Evolutionary conservation across 1,140 invertebrate species (phyloP).

Genomic region (Hycleus phaleratus): DNA sequence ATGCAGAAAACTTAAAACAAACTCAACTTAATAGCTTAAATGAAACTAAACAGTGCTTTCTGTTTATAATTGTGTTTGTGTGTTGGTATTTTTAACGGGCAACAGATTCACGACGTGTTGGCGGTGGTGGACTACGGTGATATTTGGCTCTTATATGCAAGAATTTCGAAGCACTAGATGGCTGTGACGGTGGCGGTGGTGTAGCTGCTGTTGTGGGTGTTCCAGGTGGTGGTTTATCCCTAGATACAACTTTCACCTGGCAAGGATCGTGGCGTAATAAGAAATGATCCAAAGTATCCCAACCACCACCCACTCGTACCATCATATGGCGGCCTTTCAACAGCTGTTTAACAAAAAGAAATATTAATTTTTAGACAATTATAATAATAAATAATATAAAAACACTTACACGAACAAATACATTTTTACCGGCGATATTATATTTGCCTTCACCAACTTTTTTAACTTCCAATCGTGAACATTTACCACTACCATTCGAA

Average conservation of each 20-base stretch:
- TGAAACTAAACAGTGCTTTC: background rate
- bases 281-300: conserved; percentile 90
- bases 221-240: conserved; percentile 42
- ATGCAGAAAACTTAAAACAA: no score
- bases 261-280: conserved; percentile 83
- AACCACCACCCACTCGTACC: conserved; percentile 88
- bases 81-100: conserved; percentile 22
- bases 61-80: background rate
- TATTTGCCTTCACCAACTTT: conserved; percentile 77
- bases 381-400: background rate
- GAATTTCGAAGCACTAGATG: conserved; percentile 47
- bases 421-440: conserved; percentile 71
- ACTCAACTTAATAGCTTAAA: background rate
- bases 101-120: conserved; percentile 44
- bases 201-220: no score
- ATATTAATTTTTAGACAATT: background rate
- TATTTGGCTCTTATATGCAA: conserved; percentile 67
- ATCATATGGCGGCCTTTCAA: conserved; percentile 84
- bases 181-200: conserved; percentile 2
- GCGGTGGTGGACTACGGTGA: conserved; percentile 52
- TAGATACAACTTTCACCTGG: conserved; percentile 62
- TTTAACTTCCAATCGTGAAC: conserved; percentile 63
- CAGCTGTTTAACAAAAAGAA: conserved; percentile 47
- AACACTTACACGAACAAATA: conserved; percentile 60
- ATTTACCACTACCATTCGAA: conserved; percentile 57